Evolutionary conservation across 2,113 vertebrate species (phyloP), one percentile per base, ranked within the genome.

Genomic region (Mirza zaza): DNA sequence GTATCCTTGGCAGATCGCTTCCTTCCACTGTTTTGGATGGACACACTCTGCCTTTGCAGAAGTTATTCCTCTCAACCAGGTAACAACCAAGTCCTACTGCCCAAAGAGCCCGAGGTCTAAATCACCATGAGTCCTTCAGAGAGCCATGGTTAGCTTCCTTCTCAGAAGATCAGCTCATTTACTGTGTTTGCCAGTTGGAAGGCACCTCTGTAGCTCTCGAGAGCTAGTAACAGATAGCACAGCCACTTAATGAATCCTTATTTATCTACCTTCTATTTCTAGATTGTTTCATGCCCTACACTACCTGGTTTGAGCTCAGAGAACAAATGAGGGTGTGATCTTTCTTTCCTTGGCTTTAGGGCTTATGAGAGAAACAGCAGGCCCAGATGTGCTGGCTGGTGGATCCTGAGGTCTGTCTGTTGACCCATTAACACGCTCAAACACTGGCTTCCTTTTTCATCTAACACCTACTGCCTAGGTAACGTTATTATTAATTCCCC

Each of bases 401-500:
- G 50, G 9, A n/a, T 50, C 83, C 45, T 29, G 25, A 50, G 39
- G 50, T 61, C 68, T 77, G 57, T 80, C 89, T 87, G 57, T 89
- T 95, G 93, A 93, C 79, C 65, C 90, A 73, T 92, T 90, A 96
- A 89, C 67, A 91, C 77, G 55, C 79, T 55, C 3, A 9, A 75
- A 55, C 6, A 32, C 75, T 18, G 21, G 42, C 75, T 97, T 94
- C 80, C 65, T 92, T 97, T 95, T 94, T 13, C 76, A 93, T 68
- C 68, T 87, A 70, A 93, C 65, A 85, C 84, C 39, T 80, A 75
- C 65, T 96, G 79, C 57, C 32, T 81, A 42, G 23, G 42, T 45
- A 91, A 76, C 80, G 21, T 76, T 70, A 93, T 95, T 90, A 92
- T 95, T 92, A 93, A 95, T 96, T 95, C 59, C 6, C 65, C 45